phyloP scores from a whole-genome alignment of 2,113 vertebrate species.

The Paramisgurnus dabryanus region DNA sequence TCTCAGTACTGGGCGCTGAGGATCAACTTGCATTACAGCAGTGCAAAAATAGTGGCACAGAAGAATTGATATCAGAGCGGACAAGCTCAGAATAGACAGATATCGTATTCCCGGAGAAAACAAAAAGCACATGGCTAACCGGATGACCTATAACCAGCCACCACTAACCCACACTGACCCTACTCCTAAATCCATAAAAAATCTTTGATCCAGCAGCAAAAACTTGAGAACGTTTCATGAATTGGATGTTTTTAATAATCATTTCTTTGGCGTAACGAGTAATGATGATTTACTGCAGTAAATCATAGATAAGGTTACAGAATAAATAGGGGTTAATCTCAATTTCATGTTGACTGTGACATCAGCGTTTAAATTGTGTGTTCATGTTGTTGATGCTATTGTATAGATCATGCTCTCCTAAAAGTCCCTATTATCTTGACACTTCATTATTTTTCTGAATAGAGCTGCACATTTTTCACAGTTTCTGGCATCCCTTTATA shows the following conservation, averaged over 20 bases:
- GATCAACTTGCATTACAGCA: conserved; percentile 44
- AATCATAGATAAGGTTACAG: too few relatives aligned
- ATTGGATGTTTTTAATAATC: too few relatives aligned
- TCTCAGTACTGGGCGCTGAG: conserved; percentile 35
- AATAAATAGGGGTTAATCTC: too few relatives aligned
- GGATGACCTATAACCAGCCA: conserved; percentile 28
- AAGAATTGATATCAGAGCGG: conserved; percentile 57
- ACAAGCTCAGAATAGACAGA: conserved; percentile 70
- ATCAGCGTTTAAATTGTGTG: too few relatives aligned
- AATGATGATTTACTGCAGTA: too few relatives aligned
- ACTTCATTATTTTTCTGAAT: neutral
- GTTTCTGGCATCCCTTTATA: conserved; percentile 20
- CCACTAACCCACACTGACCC: neutral
- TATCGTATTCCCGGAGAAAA: conserved; percentile 64
- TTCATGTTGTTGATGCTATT: too few relatives aligned
- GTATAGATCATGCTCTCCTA: too few relatives aligned
- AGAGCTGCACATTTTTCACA: conserved; percentile 4
- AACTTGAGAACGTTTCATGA: too few relatives aligned
- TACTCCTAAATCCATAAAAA: neutral
- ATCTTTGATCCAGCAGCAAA: neutral
- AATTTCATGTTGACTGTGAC: too few relatives aligned
- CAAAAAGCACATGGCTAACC: conserved; percentile 55
- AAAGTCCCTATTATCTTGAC: neutral
- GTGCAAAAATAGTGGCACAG: conserved; percentile 51
- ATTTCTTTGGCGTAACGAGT: too few relatives aligned